A percentile compares a stretch with the other conserved stretches of the same genome.
Conservation (phyloP, 2,113 vertebrate genomes). For the Lipophrys pholis region DNA sequence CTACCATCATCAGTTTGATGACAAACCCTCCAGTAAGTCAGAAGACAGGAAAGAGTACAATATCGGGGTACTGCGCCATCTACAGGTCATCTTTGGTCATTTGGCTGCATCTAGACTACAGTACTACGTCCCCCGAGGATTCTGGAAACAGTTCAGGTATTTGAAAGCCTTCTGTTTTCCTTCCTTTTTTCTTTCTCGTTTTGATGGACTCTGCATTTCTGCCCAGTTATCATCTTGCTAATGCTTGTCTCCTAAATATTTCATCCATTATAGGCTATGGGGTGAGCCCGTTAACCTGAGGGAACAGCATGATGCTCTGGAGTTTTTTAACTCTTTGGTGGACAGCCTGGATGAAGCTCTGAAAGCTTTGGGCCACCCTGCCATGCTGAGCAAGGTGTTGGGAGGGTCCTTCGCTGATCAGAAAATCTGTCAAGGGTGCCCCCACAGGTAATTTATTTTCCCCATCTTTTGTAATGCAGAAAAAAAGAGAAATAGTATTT, state of each 20-base stretch:
- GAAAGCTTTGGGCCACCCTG: slow-evolving; percentile 97
- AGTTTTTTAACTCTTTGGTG: slow-evolving; percentile 99
- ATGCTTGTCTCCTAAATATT: background rate
- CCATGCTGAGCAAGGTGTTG: slow-evolving; percentile 98
- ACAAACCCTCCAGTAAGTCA: slow-evolving; percentile 95
- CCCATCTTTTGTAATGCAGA: too few relatives aligned
- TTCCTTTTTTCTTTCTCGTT: too few relatives aligned
- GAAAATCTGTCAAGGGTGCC: slow-evolving; percentile 99
- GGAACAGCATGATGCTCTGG: slow-evolving; percentile 98
- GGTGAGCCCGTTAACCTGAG: slow-evolving; percentile 98
- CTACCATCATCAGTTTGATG: slow-evolving; percentile 98
- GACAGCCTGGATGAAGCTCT: slow-evolving; percentile 99
- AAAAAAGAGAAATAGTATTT: background rate
- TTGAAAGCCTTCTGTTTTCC: background rate
- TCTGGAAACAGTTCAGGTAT: slow-evolving; percentile 99
- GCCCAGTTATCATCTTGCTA: background rate
- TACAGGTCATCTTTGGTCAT: slow-evolving; percentile 99
- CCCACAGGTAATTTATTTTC: slow-evolving; percentile 88
- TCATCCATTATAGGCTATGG: slow-evolving; percentile 89
- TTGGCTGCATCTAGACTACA: slow-evolving; percentile 96
- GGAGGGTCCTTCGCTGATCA: slow-evolving; percentile 99
- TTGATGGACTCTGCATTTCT: background rate
- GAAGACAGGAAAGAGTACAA: slow-evolving; percentile 99
- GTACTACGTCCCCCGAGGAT: slow-evolving; percentile 97
- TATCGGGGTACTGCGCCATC: slow-evolving; percentile 97